Conservation (phyloP, 2,113 vertebrate species). For the Emberiza fucata region DNA sequence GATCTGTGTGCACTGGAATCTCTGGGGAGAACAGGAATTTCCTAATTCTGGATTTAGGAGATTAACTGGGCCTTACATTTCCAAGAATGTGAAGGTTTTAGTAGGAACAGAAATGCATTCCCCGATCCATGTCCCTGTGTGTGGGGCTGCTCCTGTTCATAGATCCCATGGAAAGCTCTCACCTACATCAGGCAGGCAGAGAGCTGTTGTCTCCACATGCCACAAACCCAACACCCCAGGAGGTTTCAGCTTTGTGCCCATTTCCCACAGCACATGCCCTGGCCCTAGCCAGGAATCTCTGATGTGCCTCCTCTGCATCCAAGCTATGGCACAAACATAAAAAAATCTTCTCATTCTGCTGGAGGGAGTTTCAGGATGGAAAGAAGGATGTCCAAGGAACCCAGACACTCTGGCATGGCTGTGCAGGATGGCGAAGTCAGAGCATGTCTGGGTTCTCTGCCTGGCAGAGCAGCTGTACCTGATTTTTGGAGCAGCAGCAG, state of each 20-base stretch:
- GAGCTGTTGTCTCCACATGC: fast-evolving
- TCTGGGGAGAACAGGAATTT: not conserved
- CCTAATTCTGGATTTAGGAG: not conserved
- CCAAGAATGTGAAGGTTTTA: not conserved
- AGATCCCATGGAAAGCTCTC: not conserved
- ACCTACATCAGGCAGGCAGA: fast-evolving
- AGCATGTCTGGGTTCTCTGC: not conserved
- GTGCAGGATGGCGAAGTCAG: not conserved
- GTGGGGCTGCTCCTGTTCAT: not conserved
- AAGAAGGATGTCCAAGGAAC: not conserved
- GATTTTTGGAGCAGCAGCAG: not conserved
- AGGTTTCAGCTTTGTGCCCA: not conserved
- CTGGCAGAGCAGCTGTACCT: not conserved
- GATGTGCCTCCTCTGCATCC: not conserved
- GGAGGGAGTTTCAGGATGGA: not conserved
- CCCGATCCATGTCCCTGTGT: fast-evolving
- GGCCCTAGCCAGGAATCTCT: not conserved
- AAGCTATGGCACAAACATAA: not conserved
- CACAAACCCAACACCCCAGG: not conserved
- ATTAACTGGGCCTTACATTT: not conserved
- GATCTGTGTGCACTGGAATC: not conserved
- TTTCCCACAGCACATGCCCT: not conserved
- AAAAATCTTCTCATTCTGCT: not conserved
- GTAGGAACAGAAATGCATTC: not conserved
- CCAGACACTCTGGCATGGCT: not conserved